Base-by-base conservation (phyloP, 2,113 vertebrate genomes). In the Xenotilapia caudafasciata region DNA sequence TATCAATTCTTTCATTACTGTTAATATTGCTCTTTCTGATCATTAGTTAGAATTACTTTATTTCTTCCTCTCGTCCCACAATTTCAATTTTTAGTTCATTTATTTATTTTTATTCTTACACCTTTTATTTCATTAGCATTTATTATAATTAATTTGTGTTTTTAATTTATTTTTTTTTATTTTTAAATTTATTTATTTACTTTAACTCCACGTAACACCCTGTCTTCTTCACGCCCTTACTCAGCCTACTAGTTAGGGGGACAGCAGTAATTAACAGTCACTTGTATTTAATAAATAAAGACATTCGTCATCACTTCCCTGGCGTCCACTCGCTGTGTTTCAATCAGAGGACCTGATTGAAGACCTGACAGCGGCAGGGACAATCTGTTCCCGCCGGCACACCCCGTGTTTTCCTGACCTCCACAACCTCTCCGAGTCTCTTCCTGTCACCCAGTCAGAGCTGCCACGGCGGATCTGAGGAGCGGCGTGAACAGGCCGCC, bases 401-500 rank as follows among this genome's bases (percentile, higher is more conserved):
- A 19, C 51, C 56, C 84, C 33, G 4, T 23, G 38, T 14, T 9
- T 11, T 14, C 7, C 31, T 42, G 83, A 88, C 79, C 84, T 45
- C 70, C 2, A 49, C 5, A 54, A 86, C 81, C 80, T 33, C 40
- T 38, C 49, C 0, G 4, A 49, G 86, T 42, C 60, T 38, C 83
- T 62, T 77, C 65, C 86, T 83, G 84, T 77, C 73, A 12, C 54
- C 7, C 23, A 62, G 23, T 51, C 87, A 7, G 4, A 83, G 89
- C 79, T 91, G 93, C 92, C 93, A 87, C 3, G 31, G 80, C 4
- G 81, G 56, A 94, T 94, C 56, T 33, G 83, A 54, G 33, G 75
- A 14, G 31, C 51, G 62, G 88, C 26, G 86, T 26, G 70, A 85
- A 94, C 75, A 19, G 56, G 85, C 9, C 10, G 68, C 77, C 77